These are phyloP conservation scores for Cryptophagus acutangulus DNA, from an alignment of 2,888 invertebrate species.

Conservation along the genomic window DNA sequence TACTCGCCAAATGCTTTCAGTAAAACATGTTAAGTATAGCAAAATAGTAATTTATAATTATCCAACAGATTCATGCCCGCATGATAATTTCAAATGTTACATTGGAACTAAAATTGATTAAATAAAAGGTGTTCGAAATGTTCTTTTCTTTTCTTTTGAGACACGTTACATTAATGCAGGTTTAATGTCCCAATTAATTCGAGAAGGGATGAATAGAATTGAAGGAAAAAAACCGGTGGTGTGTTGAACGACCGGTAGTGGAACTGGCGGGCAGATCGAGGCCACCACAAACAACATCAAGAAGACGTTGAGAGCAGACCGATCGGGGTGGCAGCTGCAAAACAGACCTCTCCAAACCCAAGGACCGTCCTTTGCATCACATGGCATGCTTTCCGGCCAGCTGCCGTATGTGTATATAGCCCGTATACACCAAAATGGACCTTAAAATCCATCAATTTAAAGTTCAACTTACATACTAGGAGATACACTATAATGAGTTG, in stretches of 20 bases:
- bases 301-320: neutral
- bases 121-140: neutral
- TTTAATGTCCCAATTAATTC: slow-evolving; percentile 6
- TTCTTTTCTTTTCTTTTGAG: slow-evolving; percentile 1
- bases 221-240: slow-evolving; percentile 4
- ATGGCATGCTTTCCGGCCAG: slow-evolving; percentile 35
- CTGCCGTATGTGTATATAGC: slow-evolving; percentile 19
- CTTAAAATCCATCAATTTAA: slow-evolving; percentile 18
- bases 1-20: no score
- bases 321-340: slow-evolving; percentile 30
- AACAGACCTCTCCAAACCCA: slow-evolving; percentile 31
- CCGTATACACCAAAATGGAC: slow-evolving; percentile 5
- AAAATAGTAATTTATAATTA: no score
- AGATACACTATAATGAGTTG: slow-evolving; percentile 12
- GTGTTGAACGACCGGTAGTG: slow-evolving; percentile 10
- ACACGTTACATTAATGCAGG: slow-evolving; percentile 1
- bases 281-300: slow-evolving; percentile 1
- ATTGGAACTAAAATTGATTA: no score
- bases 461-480: slow-evolving; percentile 17
- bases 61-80: neutral
- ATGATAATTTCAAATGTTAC: neutral
- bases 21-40: no score
- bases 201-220: no score
- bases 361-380: slow-evolving; percentile 29
- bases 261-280: slow-evolving; percentile 6